Evolutionary conservation across 92 coral and sea anemone genomes (phyloP).

Genomic region (Siderastrea radians): DNA sequence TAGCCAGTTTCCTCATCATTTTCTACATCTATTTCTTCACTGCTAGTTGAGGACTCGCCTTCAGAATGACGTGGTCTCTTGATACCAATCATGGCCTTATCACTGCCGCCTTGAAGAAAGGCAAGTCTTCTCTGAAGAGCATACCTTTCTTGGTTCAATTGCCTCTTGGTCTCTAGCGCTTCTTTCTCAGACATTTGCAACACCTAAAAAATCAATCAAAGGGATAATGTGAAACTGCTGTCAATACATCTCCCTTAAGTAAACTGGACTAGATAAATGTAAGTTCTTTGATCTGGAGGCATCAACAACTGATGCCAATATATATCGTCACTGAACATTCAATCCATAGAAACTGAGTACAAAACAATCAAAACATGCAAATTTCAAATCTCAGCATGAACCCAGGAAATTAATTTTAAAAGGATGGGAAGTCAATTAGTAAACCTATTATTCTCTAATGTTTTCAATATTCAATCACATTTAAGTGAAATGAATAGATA

Average conservation of each 20-base stretch:
- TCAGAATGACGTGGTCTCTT: constrained; percentile 95
- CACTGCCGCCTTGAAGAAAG: constrained; percentile 72
- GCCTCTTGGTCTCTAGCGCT: constrained; percentile 89
- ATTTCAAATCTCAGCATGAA: constrained; percentile 23
- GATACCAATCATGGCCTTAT: constrained; percentile 59
- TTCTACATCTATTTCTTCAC: constrained; percentile 91
- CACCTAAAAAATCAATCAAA: constrained; percentile 62
- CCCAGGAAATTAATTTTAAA: not conserved
- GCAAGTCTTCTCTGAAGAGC: constrained; percentile 78
- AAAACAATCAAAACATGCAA: not conserved
- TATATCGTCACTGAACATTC: too few relatives aligned
- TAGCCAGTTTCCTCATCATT: constrained; percentile 96
- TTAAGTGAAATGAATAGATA: not conserved
- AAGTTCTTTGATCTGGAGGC: too few relatives aligned
- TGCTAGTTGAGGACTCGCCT: constrained; percentile 92
- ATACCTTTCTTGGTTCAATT: constrained; percentile 80
- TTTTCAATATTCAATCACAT: not conserved
- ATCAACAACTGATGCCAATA: too few relatives aligned
- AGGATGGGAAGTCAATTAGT: too few relatives aligned
- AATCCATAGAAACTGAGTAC: too few relatives aligned
- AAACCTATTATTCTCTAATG: too few relatives aligned
- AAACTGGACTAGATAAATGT: not conserved
- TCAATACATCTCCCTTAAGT: too few relatives aligned
- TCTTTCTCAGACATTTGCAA: constrained; percentile 91
- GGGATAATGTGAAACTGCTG: too few relatives aligned